These are phyloP conservation scores for Phrynocephalus vlangalii DNA, from an alignment of 2,797 vertebrate genomes.

Conservation along the genomic window DNA sequence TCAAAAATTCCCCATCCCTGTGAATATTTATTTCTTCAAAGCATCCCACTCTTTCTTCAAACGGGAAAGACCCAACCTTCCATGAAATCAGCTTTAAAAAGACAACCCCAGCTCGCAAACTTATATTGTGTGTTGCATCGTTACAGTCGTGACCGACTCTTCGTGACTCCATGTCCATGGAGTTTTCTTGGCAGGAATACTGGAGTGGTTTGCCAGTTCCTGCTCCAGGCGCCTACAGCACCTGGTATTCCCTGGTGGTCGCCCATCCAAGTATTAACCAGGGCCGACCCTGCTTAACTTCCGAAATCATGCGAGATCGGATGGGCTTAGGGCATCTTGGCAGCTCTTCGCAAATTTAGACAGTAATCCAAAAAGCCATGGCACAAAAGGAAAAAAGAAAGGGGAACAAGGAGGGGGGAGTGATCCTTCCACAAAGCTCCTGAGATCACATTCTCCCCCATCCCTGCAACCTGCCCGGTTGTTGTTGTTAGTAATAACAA, in stretches of 20 bases:
- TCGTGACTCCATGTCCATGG: no score
- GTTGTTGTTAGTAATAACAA: neutral
- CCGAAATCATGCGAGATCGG: no score
- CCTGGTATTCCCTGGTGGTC: no score
- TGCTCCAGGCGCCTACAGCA: no score
- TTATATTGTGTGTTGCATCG: neutral
- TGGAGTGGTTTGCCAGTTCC: no score
- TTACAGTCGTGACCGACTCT: no score
- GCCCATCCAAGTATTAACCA: no score
- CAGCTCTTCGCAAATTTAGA: no score
- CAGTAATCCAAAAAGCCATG: neutral
- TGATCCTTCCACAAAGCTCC: neutral
- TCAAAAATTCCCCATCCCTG: neutral
- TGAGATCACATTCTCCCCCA: neutral
- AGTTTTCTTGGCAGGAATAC: no score
- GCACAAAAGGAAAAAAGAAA: neutral
- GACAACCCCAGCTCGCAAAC: neutral
- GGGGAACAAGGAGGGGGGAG: neutral
- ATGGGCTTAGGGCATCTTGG: no score
- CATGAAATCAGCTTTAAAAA: neutral
- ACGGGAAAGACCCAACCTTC: neutral
- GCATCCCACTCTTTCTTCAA: neutral
- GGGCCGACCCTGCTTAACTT: no score
- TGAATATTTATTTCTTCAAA: neutral
- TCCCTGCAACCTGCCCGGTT: neutral